phyloP scores from a whole-genome alignment of 2,888 invertebrate genomes.

The Harpagoxenus sublaevis region DNA sequence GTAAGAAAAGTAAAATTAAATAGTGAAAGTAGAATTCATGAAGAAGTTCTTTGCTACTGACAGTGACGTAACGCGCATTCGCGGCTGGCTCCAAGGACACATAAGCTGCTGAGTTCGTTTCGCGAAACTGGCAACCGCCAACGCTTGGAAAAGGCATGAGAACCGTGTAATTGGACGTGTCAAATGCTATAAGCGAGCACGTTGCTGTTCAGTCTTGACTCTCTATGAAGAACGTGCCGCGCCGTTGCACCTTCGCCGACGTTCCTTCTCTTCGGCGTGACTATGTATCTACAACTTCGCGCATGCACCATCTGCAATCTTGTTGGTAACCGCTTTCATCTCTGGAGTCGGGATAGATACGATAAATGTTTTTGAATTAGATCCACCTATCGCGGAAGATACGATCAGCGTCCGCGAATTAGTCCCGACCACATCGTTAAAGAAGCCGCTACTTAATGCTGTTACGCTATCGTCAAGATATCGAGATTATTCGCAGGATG shows the following conservation, averaged over 20 bases:
- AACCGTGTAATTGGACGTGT: slow-evolving; percentile 81
- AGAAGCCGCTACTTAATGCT: slow-evolving; percentile 44
- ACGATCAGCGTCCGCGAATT: slow-evolving; percentile 45
- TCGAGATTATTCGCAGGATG: slow-evolving; percentile 25
- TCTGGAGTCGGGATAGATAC: slow-evolving; percentile 42
- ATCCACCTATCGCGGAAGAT: slow-evolving; percentile 44
- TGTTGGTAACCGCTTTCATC: slow-evolving; percentile 49
- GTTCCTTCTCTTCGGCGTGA: slow-evolving; percentile 45
- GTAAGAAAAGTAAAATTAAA: background rate
- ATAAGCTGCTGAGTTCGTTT: slow-evolving; percentile 56
- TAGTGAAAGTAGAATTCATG: slow-evolving; percentile 13
- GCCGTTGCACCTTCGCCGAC: slow-evolving; percentile 48
- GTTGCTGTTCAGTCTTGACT: slow-evolving; percentile 68
- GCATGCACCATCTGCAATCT: slow-evolving; percentile 46
- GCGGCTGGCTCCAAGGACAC: slow-evolving; percentile 61
- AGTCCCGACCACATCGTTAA: slow-evolving; percentile 19
- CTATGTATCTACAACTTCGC: slow-evolving; percentile 36
- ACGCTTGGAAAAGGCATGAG: slow-evolving; percentile 77
- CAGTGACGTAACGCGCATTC: slow-evolving; percentile 30
- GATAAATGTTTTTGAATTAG: slow-evolving; percentile 55
- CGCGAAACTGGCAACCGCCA: slow-evolving; percentile 66
- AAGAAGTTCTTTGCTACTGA: slow-evolving; percentile 29
- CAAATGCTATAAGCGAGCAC: slow-evolving; percentile 69
- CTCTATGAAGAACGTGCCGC: slow-evolving; percentile 44
- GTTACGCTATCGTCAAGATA: slow-evolving; percentile 39